A percentile compares a stretch with the other conserved stretches of the same genome.
These are phyloP conservation scores for Chydorus sphaericus DNA, from an alignment of 2,888 invertebrate species.

Conservation along the genomic window DNA sequence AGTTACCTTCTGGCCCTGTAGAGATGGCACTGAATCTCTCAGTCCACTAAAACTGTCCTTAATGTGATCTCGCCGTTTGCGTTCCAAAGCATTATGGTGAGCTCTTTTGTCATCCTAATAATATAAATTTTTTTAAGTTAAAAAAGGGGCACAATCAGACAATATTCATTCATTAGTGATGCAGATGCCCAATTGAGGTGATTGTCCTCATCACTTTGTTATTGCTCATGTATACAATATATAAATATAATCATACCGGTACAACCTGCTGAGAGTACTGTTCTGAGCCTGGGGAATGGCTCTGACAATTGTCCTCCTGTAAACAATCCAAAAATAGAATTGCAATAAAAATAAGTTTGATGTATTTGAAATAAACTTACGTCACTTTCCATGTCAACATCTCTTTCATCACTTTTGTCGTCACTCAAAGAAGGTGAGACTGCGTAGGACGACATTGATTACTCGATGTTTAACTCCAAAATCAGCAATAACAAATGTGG, in stretches of 20 bases:
- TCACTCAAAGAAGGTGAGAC: conserved; percentile 56
- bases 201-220: too few relatives aligned
- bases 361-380: too few relatives aligned
- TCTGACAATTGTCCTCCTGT: conserved; percentile 4
- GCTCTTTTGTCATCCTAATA: conserved; percentile 85
- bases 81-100: conserved; percentile 94
- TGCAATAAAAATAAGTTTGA: background rate
- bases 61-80: conserved; percentile 94
- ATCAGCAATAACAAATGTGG: too few relatives aligned
- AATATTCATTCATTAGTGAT: too few relatives aligned
- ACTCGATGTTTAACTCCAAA: background rate
- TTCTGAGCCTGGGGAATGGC: conserved; percentile 3
- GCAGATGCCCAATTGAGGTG: too few relatives aligned
- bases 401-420: conserved; percentile 85
- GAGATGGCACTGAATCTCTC: conserved; percentile 82
- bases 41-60: conserved; percentile 95
- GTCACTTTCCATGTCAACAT: conserved; percentile 90
- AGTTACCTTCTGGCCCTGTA: conserved; percentile 82
- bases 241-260: too few relatives aligned
- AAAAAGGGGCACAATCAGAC: too few relatives aligned
- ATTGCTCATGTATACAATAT: too few relatives aligned
- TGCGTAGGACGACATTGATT: conserved; percentile 12
- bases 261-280: conserved; percentile 9
- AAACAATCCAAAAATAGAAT: too few relatives aligned
- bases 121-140: too few relatives aligned